Percentiles rank a stretch among this genome's conserved stretches.
Conservation (phyloP, 2,113 vertebrate species). For the Parus major region DNA sequence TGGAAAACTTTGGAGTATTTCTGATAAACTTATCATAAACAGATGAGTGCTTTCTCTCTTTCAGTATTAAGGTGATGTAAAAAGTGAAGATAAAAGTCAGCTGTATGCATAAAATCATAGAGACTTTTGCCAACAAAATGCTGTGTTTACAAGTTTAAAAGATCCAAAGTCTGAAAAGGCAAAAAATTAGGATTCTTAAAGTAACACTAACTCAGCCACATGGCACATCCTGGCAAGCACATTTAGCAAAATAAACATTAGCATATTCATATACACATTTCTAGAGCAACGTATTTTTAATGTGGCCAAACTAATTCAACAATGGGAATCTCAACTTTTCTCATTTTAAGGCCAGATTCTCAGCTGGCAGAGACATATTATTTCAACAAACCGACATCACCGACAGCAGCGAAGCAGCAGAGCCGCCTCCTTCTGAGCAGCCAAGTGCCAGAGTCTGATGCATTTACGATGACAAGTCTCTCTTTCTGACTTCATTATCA, state of each 20-base stretch:
- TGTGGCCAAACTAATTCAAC: conserved; percentile 62
- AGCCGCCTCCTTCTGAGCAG: neutral
- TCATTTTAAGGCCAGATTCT: conserved; percentile 43
- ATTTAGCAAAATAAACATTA: conserved; percentile 65
- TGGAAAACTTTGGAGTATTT: conserved; percentile 56
- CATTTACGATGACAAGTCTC: conserved; percentile 32
- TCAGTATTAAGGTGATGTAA: conserved; percentile 61
- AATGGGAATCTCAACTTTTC: conserved; percentile 65
- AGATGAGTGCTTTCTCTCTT: conserved; percentile 42
- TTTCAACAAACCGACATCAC: conserved; percentile 36
- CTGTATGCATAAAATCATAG: conserved; percentile 33
- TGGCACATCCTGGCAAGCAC: conserved; percentile 51
- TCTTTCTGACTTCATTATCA: conserved; percentile 54
- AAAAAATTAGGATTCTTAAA: conserved; percentile 66
- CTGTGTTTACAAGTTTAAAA: conserved; percentile 66
- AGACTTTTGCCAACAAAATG: conserved; percentile 42
- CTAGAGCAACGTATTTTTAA: conserved; percentile 54
- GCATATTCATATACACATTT: conserved; percentile 65
- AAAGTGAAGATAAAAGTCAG: conserved; percentile 61
- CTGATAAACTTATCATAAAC: conserved; percentile 52
- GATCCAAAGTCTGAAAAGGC: conserved; percentile 65
- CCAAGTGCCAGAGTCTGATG: conserved; percentile 27
- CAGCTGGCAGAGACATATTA: conserved; percentile 55
- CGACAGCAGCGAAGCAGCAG: conserved; percentile 29
- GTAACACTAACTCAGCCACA: conserved; percentile 62